These are phyloP conservation scores for Epizoanthus fatuus DNA, from an alignment of 92 coral and sea anemone species.

Conservation along the genomic window DNA sequence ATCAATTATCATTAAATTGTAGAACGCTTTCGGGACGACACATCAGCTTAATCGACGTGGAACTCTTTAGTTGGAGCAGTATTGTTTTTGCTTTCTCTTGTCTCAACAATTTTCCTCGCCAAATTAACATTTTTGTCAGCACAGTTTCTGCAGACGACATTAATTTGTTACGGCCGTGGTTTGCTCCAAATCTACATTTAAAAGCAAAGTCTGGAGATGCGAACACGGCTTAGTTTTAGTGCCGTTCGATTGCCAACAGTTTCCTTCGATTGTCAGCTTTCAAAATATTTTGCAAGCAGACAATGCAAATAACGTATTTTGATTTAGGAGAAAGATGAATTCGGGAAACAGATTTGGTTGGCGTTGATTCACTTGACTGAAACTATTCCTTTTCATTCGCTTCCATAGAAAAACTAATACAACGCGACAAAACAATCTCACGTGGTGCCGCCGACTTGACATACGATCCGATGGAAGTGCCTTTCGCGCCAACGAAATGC, in stretches of 20 bases:
- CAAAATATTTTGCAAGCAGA: background rate
- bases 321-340: too few species aligned
- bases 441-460: background rate
- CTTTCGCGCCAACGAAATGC: background rate
- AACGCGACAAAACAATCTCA: background rate
- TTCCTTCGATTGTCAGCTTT: conserved; percentile 5
- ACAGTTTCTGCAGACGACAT: background rate
- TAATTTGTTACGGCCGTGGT: conserved; percentile 17
- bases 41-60: conserved; percentile 19
- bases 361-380: background rate
- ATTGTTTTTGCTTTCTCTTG: conserved; percentile 26
- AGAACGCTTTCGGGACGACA: background rate
- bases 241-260: background rate
- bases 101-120: background rate
- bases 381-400: background rate
- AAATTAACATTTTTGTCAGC: too few species aligned
- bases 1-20: background rate
- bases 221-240: background rate
- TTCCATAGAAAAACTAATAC: background rate
- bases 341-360: too few species aligned
- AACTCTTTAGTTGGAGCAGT: background rate
- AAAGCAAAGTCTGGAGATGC: background rate
- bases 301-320: too few species aligned
- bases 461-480: background rate
- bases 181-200: too few species aligned